Base-by-base conservation (phyloP, 1,140 invertebrate species). In the Cotesia glomerata region DNA sequence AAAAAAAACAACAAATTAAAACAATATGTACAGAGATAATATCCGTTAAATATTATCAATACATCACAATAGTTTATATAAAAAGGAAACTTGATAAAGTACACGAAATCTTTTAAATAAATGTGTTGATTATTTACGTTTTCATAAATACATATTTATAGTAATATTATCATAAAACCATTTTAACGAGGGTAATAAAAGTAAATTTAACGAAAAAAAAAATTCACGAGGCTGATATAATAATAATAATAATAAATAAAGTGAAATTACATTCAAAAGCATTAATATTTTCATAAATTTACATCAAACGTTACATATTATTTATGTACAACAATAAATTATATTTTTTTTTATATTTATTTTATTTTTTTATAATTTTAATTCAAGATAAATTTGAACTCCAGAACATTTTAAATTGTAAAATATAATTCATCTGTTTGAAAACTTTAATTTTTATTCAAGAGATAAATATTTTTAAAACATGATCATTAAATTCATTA, bases 231-330 rank as follows among this genome's bases (percentile, higher is more conserved):
- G 39, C 39, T 45, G 39, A 45, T 45, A 45, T 45, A 45, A 9
- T 45, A 7, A 45, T 45, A 63, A 26, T 26, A 14, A 14, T 64
- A 49, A 49, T 26, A 65, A 59, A 59, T 26, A 26, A 32, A 18
- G 18, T 13, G 18, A 32, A 11, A 26, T 18, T 59, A 59, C 78
- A 82, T 77, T 82, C 69, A 77, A 84, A 82, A 81, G 80, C 81
- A 85, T 85, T 85, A 84, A 84, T 84, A 71, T 81, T 81, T 58
- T 68, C 49, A 59, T 84, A 80, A 82, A 85, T 84, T 83, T 80
- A 85, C 81, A 83, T 75, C 82, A 80, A 84, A 82, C 81, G 80
- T 83, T 83, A 81, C 80, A 75, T 81, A 56, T 39, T 32, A 82
- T 76, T 84, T 82, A 78, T 85, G 77, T 81, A 80, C 76, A 79